phyloP scores from a whole-genome alignment of 2,888 invertebrate species.

The Zygogramma bicolorata region DNA sequence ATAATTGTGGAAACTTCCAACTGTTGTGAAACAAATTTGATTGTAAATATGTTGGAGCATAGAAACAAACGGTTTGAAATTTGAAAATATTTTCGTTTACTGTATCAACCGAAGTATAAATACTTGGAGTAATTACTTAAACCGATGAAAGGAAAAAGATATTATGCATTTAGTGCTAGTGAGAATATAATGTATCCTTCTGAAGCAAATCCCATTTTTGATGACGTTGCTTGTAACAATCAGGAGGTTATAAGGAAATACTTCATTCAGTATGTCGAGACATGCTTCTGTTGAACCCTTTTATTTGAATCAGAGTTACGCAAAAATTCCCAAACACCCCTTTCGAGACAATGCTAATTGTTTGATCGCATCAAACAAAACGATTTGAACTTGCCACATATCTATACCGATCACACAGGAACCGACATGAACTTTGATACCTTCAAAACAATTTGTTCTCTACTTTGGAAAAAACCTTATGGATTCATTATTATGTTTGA shows the following conservation, averaged over 20 bases:
- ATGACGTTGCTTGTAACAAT: conserved; percentile 1
- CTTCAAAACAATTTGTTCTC: background rate
- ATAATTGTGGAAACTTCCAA: conserved; percentile 8
- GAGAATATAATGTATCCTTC: conserved; percentile 9
- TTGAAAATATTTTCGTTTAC: conserved; percentile 15
- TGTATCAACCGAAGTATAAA: conserved; percentile 2
- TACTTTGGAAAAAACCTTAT: background rate
- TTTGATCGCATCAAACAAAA: background rate
- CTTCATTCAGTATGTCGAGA: conserved; percentile 21
- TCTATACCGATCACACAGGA: conserved; percentile 2
- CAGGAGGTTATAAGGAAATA: conserved; percentile 17
- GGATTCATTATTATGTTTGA: background rate
- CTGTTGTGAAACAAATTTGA: conserved; percentile 17
- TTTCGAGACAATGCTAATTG: conserved; percentile 15
- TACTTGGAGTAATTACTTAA: background rate
- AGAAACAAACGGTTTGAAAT: conserved; percentile 13
- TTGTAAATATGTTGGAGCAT: conserved; percentile 7
- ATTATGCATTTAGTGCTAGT: conserved; percentile 7
- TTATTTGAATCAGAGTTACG: conserved; percentile 13
- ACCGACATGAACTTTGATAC: conserved; percentile 1
- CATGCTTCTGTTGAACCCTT: conserved; percentile 16
- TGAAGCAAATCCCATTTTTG: background rate
- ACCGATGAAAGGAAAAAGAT: conserved; percentile 1
- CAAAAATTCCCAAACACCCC: conserved; percentile 13
- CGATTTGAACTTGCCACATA: background rate